These are phyloP conservation scores for Engystomops pustulosus DNA, from an alignment of 2,113 vertebrate species.

Conservation along the genomic window DNA sequence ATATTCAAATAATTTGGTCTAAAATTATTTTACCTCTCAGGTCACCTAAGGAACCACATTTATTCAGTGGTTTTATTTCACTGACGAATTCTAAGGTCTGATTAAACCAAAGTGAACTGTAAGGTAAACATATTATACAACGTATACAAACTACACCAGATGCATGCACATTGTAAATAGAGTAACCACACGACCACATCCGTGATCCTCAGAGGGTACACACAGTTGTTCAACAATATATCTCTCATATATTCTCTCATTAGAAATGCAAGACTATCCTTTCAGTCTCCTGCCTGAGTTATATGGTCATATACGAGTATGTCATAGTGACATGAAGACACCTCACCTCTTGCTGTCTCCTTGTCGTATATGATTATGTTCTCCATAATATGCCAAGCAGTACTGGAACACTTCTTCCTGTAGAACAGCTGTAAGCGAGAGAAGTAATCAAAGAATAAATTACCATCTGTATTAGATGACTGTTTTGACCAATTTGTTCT, in stretches of 20 bases:
- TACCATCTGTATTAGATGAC: neutral
- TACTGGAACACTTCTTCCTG: neutral
- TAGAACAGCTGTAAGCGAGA: neutral
- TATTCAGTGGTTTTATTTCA: too few relatives aligned
- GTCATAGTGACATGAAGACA: neutral
- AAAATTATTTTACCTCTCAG: too few relatives aligned
- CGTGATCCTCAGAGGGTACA: neutral
- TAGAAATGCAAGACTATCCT: neutral
- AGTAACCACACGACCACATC: neutral
- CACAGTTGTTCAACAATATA: neutral
- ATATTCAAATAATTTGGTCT: too few relatives aligned
- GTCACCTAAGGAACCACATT: too few relatives aligned
- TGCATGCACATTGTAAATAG: neutral
- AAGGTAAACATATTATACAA: too few relatives aligned
- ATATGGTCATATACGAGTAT: too few relatives aligned
- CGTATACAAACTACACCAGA: too few relatives aligned
- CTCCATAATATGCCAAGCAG: neutral
- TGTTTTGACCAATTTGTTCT: neutral
- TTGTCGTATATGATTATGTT: slow-evolving; percentile 15
- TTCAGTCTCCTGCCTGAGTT: neutral
- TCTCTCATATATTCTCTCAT: slow-evolving; percentile 1
- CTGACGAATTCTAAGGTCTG: too few relatives aligned
- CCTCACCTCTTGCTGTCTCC: neutral
- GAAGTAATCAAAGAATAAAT: neutral
- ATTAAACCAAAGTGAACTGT: too few relatives aligned